phyloP scores from a whole-genome alignment of 2,797 vertebrate genomes.

The Pseudopleuronectes americanus region DNA sequence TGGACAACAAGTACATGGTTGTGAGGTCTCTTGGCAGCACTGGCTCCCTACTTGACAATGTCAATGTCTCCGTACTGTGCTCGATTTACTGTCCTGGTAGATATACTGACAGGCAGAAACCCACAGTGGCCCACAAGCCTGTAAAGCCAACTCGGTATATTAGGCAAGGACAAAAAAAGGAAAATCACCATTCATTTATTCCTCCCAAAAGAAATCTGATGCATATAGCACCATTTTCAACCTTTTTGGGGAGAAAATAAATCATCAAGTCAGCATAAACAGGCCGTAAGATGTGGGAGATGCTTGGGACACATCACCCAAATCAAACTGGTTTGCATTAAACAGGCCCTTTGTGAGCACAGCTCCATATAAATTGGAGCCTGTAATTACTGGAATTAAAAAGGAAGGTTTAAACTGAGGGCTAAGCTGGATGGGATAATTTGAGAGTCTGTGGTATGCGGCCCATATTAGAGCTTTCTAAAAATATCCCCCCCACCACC shows the following conservation, averaged over 20 bases:
- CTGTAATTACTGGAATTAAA: slow-evolving; percentile 93
- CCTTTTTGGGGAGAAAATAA: slow-evolving; percentile 83
- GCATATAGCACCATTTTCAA: slow-evolving; percentile 79
- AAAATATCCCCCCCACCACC: slow-evolving; percentile 88
- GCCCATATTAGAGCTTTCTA: slow-evolving; percentile 91
- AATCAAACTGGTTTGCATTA: slow-evolving; percentile 91
- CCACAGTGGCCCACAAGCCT: slow-evolving; percentile 62
- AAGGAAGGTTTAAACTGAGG: slow-evolving; percentile 91
- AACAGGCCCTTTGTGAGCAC: slow-evolving; percentile 88
- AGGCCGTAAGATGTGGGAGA: slow-evolving; percentile 86
- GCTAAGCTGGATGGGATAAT: slow-evolving; percentile 90
- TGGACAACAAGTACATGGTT: slow-evolving; percentile 71
- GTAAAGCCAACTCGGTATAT: slow-evolving; percentile 66
- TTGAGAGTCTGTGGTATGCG: slow-evolving; percentile 92
- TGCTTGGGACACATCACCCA: slow-evolving; percentile 86
- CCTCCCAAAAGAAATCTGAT: slow-evolving; percentile 78
- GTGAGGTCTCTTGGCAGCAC: slow-evolving; percentile 59
- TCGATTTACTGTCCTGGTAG: slow-evolving; percentile 76
- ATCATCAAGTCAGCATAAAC: slow-evolving; percentile 88
- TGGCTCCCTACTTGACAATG: slow-evolving; percentile 62
- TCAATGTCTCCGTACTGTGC: slow-evolving; percentile 66
- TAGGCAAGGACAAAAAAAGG: slow-evolving; percentile 65
- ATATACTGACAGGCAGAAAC: slow-evolving; percentile 73
- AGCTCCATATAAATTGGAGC: slow-evolving; percentile 88
- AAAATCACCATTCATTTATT: slow-evolving; percentile 78